Conservation (phyloP, 2,888 invertebrate genomes). For the Troides helena region DNA sequence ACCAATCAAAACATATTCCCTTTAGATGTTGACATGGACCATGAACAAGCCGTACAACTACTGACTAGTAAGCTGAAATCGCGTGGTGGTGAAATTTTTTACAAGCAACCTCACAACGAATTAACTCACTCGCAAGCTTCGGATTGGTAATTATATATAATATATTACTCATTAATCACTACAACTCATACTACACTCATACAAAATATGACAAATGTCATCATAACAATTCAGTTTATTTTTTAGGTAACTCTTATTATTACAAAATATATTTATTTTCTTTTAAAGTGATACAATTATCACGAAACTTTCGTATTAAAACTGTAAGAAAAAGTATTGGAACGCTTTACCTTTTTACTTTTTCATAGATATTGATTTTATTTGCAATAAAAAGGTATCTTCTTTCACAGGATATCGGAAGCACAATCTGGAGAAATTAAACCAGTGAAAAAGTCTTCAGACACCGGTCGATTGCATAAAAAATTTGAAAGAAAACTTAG, state of each 20-base stretch:
- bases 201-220: too few species aligned
- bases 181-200: too few species aligned
- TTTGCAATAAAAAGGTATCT: not conserved
- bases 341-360: too few species aligned
- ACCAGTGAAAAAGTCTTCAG: slow-evolving; percentile 56
- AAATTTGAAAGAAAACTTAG: slow-evolving; percentile 64
- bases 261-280: too few species aligned
- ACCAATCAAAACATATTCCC: not conserved
- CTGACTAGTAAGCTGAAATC: slow-evolving; percentile 48
- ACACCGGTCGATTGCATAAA: slow-evolving; percentile 60
- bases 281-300: too few species aligned
- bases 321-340: too few species aligned
- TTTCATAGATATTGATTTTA: too few species aligned
- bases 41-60: slow-evolving; percentile 44
- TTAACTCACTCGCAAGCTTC: slow-evolving; percentile 53
- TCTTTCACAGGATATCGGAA: slow-evolving; percentile 38
- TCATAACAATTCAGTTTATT: too few species aligned
- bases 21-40: slow-evolving; percentile 26
- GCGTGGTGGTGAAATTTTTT: slow-evolving; percentile 52
- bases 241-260: too few species aligned
- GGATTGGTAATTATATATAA: slow-evolving; percentile 45
- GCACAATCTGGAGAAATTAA: slow-evolving; percentile 54
- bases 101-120: slow-evolving; percentile 55
- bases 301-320: too few species aligned
- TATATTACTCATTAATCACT: not conserved